Base-by-base conservation (phyloP, 2,888 invertebrate species). In the Drosophila bunnanda region DNA sequence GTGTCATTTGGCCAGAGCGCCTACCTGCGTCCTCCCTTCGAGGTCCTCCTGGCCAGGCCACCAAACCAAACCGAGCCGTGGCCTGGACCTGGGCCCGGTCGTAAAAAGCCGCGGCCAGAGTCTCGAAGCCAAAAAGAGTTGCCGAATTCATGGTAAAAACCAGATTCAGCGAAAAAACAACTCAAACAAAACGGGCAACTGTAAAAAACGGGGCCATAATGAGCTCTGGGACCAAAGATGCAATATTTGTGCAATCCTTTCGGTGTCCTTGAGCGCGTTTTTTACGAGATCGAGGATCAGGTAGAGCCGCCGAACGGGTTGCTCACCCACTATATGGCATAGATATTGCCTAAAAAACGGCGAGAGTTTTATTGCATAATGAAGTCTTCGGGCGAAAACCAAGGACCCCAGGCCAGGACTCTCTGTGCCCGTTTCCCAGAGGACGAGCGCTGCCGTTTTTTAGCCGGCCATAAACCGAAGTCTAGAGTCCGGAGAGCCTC, bases 211-310 rank as follows among this genome's bases (percentile, higher is more conserved):
- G 43, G 15, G 39, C 46, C 59, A 71, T 88, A 82, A 88, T 85
- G 88, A 84, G 77, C 41, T 59, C 68, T 3, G 62, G 64, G 41
- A 48, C 79, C 66, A 76, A 87, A 89, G 77, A 90, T 88, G 90
- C 91, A 90, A 90, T 88, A 87, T 91, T 85, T 90, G 90, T 89
- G 90, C 89, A 90, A 90, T 90, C 91, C 90, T 90, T 90, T 90
- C 65, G 44, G 10, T 66, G 13, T 22, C 88, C 85, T 85, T 85
- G 85, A 73, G 78, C 46, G 20, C 62, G 66, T 69, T 80, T 88
- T 88, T 82, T 82, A 79, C 34, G n/a, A 32, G 50, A 32, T 30
- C 48, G 1, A 10, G 22, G 9, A 20, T 9, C 56, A 82, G 78
- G 88, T 88, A 82, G 46, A 30, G 39, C 56, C 43, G 54, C 43